A percentile compares a stretch with the other conserved stretches of the same genome.
Conservation (phyloP, 2,113 vertebrate species). For the Excalfactoria chinensis region DNA sequence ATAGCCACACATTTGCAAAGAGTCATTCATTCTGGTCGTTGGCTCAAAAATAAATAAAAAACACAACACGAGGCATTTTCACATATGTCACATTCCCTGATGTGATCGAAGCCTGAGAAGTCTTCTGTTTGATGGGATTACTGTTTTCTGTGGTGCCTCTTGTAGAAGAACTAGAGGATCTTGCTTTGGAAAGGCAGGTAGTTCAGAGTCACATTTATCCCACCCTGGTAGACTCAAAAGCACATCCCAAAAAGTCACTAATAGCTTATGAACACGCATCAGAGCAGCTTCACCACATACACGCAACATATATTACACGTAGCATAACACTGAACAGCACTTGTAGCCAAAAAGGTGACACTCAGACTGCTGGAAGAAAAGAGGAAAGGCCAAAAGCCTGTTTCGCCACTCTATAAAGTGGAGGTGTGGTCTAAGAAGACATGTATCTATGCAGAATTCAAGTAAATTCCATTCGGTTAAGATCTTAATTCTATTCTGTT, state of each 20-base stretch:
- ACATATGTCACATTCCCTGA: accelerated
- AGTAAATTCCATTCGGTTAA: background rate
- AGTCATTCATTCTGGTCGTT: background rate
- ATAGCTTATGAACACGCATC: background rate
- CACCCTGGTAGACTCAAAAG: background rate
- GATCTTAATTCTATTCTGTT: background rate
- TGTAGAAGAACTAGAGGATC: background rate
- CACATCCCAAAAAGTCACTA: background rate
- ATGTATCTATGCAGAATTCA: accelerated
- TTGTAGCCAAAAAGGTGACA: background rate
- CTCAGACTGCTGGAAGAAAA: background rate
- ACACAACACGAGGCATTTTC: background rate
- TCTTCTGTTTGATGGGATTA: accelerated
- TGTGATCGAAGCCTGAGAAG: background rate
- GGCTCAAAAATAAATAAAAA: background rate
- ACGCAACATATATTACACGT: background rate
- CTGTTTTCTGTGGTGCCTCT: background rate
- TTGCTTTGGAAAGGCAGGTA: background rate
- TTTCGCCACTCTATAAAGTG: background rate
- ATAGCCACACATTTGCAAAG: background rate
- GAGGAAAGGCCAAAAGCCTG: background rate
- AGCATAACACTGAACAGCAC: background rate
- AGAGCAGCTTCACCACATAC: background rate
- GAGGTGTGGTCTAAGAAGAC: background rate
- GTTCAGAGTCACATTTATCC: background rate